Evolutionary conservation across 2,113 vertebrate species (phyloP), one percentile per base, ranked within the genome.

Genomic region (Tragulus kanchil): DNA sequence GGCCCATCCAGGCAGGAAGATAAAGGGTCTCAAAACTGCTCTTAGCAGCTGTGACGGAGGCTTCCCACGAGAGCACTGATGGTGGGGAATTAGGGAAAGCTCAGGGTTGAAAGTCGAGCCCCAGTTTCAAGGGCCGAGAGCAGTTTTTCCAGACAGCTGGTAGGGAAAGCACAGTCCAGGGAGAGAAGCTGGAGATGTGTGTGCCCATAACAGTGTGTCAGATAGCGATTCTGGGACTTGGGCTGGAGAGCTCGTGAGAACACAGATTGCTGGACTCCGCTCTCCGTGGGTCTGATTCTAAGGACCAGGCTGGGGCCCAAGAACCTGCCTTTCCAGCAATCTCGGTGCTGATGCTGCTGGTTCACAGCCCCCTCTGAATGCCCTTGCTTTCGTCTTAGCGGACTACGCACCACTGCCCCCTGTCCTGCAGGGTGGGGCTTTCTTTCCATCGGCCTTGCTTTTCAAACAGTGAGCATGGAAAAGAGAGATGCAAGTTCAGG

Each of bases 241-340:
- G 62, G 3, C 28, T 85, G 23, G 19, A 84, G 15, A 25, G 16
- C 15, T 71, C 69, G 3, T 52, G 5, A 10, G 52, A 62, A 8
- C 59, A 69, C 26, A 56, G 23, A 9, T 26, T 52, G 19, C 26
- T 58, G 17, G 6, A n/a, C 17, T n/a, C 50, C 10, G 21, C 4
- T 19, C 3, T 7, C 3, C 21, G 0, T 42, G 25, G 8, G 36
- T 83, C 16, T 54, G 54, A 69, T 92, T 61, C 64, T 25, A 14
- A 8, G 67, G 15, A 19, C 52, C 3, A 0, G 1, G 2, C 3
- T 21, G 3, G 59, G 4, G 12, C 9, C n/a, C 1, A 1, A 50
- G 19, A 67, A 62, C 26, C 17, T 69, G 23, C 17, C 21, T 42
- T 71, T 65, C 13, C 73, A 56, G 31, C 1, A 54, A 12, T 26